phyloP scores from a whole-genome alignment of 2,797 vertebrate genomes.

The Silurus aristotelis region DNA sequence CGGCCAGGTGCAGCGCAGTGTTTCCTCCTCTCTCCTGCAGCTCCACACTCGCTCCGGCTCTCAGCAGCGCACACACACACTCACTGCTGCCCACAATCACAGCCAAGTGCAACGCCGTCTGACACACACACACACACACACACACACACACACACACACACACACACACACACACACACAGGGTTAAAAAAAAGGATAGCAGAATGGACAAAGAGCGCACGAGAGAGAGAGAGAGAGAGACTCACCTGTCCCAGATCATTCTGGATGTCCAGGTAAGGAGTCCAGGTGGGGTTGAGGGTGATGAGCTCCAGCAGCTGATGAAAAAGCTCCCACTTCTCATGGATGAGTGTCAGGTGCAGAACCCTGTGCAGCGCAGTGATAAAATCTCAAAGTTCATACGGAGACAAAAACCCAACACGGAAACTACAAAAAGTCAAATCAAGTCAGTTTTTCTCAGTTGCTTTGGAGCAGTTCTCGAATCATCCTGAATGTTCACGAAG shows the following conservation, averaged over 20 bases:
- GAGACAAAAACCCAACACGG: too few relatives aligned
- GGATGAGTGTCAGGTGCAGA: constrained; percentile 76
- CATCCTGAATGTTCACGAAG: too few relatives aligned
- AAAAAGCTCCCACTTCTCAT: constrained; percentile 74
- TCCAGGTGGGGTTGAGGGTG: constrained; percentile 60
- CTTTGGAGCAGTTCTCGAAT: too few relatives aligned
- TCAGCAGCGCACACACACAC: constrained; percentile 65
- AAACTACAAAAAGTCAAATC: too few relatives aligned
- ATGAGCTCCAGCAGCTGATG: constrained; percentile 68
- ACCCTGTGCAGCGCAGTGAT: constrained; percentile 58
- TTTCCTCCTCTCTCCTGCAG: constrained; percentile 73
- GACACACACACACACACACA: constrained; percentile 15
- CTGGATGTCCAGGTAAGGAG: constrained; percentile 74
- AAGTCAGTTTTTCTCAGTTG: too few relatives aligned
- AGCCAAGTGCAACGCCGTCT: constrained; percentile 79
- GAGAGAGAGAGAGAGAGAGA: not conserved
- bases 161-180: not conserved
- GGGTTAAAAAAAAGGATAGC: not conserved
- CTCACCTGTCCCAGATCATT: constrained; percentile 78
- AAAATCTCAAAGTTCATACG: not conserved
- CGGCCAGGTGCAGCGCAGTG: constrained; percentile 75
- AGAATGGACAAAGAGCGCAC: not conserved
- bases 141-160: not conserved
- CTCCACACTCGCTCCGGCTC: constrained; percentile 62
- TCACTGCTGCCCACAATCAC: constrained; percentile 70